Base-by-base conservation (phyloP, 2,888 invertebrate genomes). In the Saturnia pavonia region DNA sequence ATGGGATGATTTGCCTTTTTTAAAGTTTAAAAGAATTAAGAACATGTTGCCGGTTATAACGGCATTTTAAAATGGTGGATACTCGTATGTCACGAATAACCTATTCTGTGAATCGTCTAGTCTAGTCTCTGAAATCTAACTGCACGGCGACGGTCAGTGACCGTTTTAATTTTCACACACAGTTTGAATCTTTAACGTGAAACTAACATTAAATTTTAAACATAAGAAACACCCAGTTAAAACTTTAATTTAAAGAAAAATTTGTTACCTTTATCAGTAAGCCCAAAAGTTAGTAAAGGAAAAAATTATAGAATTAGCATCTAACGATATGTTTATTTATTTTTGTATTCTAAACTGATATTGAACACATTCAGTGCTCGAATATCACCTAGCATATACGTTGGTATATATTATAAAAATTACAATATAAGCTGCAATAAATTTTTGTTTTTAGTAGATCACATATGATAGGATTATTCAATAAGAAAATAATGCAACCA, bases 81-180 rank as follows among this genome's bases (percentile, higher is more conserved):
- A n/a, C n/a, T n/a, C n/a, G 63, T 40, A 34, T 65, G 19, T 76
- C 76, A 72, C 73, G 74, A 76, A 69, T 75, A 71, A 74, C 72
- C 74, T 69, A 74, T 74, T 72, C 73, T 73, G 70, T 25, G 57
- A 69, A 63, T 74, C 70, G 67, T 74, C 68, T 72, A 72, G 71
- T n/a, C n/a, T n/a, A 75, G 74, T n/a, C 73, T 76, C 69, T 73
- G 74, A 74, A 67, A 73, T 75, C 70, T 76, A 75, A 77, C 75
- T 81, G 63, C 34, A 78, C 6, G 9, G 76, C 77, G 75, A 76
- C 76, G 75, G 76, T 77, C 79, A 80, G 77, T 77, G 78, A 78
- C 80, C 76, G 77, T 73, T 76, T 72, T 72, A 76, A 80, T 79
- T 79, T 75, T 70, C 76, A 77, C 78, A 72, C 63, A 65, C 40